A percentile compares a stretch with the other conserved stretches of the same genome.
Conservation (phyloP, 2,797 vertebrate genomes). For the Gallinago solitaria region DNA sequence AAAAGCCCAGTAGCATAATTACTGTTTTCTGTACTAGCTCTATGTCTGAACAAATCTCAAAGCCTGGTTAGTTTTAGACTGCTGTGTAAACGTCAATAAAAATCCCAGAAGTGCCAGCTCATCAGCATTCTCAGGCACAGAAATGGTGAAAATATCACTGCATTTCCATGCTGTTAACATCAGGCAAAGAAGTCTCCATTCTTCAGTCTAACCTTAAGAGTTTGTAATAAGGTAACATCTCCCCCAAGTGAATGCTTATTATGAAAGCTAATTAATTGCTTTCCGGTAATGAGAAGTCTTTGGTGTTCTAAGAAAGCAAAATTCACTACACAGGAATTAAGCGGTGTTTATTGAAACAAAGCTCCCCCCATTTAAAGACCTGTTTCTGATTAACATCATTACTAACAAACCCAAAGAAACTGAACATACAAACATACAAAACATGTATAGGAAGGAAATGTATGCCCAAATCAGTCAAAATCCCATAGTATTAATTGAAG, state of each 20-base stretch:
- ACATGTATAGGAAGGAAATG: constrained; percentile 54
- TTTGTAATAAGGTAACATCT: constrained; percentile 77
- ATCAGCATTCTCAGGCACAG: constrained; percentile 73
- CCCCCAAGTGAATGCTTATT: constrained; percentile 77
- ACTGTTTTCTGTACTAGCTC: constrained; percentile 78
- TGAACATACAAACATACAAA: constrained; percentile 51
- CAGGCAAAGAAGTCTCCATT: constrained; percentile 57
- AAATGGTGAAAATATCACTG: constrained; percentile 67
- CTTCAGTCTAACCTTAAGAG: constrained; percentile 65
- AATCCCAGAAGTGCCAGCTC: constrained; percentile 76
- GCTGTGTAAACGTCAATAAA: constrained; percentile 81
- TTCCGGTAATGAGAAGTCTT: constrained; percentile 77
- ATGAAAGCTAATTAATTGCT: constrained; percentile 81
- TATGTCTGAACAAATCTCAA: constrained; percentile 79
- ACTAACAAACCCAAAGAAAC: constrained; percentile 60
- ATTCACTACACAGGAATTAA: constrained; percentile 69
- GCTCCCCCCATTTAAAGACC: constrained; percentile 49
- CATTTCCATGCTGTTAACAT: constrained; percentile 65
- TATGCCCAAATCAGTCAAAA: constrained; percentile 43
- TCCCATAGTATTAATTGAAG: constrained; percentile 72
- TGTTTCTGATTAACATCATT: constrained; percentile 49
- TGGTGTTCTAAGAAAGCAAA: constrained; percentile 76
- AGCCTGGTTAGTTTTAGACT: constrained; percentile 78
- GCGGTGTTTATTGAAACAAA: constrained; percentile 78
- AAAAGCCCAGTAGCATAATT: constrained; percentile 80